Evolutionary conservation across 2,888 invertebrate species (phyloP).

Genomic region (Mythimna albipuncta): DNA sequence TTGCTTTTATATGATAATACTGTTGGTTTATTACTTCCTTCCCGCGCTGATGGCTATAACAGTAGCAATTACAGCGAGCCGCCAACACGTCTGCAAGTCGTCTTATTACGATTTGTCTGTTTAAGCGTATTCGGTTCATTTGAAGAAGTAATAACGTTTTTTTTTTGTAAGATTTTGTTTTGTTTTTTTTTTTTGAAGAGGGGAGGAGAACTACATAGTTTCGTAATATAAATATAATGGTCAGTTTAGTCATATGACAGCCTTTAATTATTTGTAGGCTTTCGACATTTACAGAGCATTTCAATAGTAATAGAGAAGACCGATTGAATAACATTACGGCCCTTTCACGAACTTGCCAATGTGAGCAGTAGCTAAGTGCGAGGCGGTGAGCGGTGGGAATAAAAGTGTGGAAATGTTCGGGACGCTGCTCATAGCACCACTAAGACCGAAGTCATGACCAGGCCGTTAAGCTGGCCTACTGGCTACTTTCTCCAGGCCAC

Average conservation of each 20-base stretch:
- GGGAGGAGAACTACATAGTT: not conserved
- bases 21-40: slow-evolving; percentile 65
- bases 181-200: slow-evolving; percentile 1
- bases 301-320: no score
- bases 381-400: no score
- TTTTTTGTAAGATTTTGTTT: not conserved
- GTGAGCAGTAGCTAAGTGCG: no score
- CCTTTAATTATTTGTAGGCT: not conserved
- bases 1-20: slow-evolving; percentile 66
- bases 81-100: slow-evolving; percentile 56
- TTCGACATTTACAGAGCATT: no score
- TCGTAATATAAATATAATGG: not conserved
- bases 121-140: slow-evolving; percentile 36
- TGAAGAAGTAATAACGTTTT: slow-evolving; percentile 8
- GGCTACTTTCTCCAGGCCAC: no score
- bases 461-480: no score
- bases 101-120: slow-evolving; percentile 46
- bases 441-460: no score
- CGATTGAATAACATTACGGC: no score
- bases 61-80: slow-evolving; percentile 52
- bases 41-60: slow-evolving; percentile 47
- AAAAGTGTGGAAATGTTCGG: no score
- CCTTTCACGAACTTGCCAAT: no score
- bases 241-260: not conserved
- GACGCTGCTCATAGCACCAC: no score